Percentiles rank a stretch among this genome's conserved stretches.
These are phyloP conservation scores for Plusia festucae DNA, from an alignment of 2,888 invertebrate species.

Conservation along the genomic window DNA sequence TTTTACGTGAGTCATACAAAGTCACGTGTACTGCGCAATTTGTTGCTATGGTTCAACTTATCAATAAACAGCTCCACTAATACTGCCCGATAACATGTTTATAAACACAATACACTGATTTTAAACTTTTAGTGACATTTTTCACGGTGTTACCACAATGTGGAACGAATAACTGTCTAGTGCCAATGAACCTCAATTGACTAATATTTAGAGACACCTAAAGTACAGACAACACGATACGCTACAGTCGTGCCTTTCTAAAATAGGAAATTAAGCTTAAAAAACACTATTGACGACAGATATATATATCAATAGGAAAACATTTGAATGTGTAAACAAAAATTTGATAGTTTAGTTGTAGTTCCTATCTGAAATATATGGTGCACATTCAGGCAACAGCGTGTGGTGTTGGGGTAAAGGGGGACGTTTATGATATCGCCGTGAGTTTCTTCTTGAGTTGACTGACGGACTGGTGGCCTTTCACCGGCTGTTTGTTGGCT, in stretches of 20 bases:
- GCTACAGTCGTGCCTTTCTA: not conserved
- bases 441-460: conserved; percentile 82
- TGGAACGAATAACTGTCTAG: conserved; percentile 16
- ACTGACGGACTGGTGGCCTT: conserved; percentile 80
- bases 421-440: conserved; percentile 65
- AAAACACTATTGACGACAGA: conserved; percentile 3
- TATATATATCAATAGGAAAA: conserved; percentile 1
- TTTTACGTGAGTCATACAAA: conserved; percentile 8
- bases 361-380: not conserved
- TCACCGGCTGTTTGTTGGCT: conserved; percentile 76
- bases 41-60: conserved; percentile 19
- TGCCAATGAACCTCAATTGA: not conserved
- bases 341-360: not conserved
- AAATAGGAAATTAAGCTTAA: conserved; percentile 10
- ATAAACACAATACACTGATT: conserved; percentile 24
- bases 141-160: conserved; percentile 5
- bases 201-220: conserved; percentile 9
- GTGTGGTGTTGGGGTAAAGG: conserved; percentile 9
- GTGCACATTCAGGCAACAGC: conserved; percentile 48
- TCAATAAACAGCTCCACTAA: conserved; percentile 28
- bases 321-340: not conserved
- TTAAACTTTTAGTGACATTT: conserved; percentile 14
- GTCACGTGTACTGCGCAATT: conserved; percentile 23
- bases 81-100: conserved; percentile 11
- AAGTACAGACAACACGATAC: conserved; percentile 20